Evolutionary conservation across 53 echinoderm and acorn worm species (phyloP).

Genomic region (Echinarachnius parma): DNA sequence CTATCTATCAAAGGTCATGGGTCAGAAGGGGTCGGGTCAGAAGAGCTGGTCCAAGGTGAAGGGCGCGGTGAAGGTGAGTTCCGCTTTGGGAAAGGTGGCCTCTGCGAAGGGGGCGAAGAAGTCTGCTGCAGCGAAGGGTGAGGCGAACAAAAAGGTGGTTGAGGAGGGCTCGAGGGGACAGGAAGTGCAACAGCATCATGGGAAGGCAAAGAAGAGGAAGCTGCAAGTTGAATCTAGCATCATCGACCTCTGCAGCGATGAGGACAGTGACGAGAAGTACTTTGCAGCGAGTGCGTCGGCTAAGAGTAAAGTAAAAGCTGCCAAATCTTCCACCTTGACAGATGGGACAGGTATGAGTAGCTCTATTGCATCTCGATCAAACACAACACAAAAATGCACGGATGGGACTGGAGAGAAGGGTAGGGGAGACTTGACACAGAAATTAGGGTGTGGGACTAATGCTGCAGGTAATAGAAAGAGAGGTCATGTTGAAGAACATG

Average conservation of each 20-base stretch:
- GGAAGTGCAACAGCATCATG: slow-evolving; percentile 4
- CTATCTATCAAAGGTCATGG: slow-evolving; percentile 12
- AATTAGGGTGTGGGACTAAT: slow-evolving; percentile 3
- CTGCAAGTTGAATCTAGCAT: neutral
- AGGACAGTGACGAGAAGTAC: slow-evolving; percentile 15
- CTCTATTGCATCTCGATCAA: neutral
- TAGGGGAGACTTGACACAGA: neutral
- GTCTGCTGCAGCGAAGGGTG: neutral
- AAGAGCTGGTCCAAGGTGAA: neutral
- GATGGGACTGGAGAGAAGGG: slow-evolving; percentile 28
- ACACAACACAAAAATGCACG: neutral
- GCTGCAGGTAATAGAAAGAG: neutral
- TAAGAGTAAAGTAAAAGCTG: neutral
- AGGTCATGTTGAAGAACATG: neutral
- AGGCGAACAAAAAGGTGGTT: neutral
- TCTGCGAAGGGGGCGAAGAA: neutral
- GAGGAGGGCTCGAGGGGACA: neutral
- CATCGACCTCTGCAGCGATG: slow-evolving; percentile 41
- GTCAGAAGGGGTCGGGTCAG: neutral
- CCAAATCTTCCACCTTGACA: slow-evolving; percentile 1
- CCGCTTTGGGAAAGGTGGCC: neutral
- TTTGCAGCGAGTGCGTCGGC: slow-evolving; percentile 10
- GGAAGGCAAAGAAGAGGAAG: slow-evolving; percentile 42
- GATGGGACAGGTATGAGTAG: neutral
- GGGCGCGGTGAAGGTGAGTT: too few species aligned